A percentile compares a stretch with the other conserved stretches of the same genome.
These are phyloP conservation scores for Dusona sp. DNA, from an alignment of 2,888 invertebrate species.

Conservation along the genomic window DNA sequence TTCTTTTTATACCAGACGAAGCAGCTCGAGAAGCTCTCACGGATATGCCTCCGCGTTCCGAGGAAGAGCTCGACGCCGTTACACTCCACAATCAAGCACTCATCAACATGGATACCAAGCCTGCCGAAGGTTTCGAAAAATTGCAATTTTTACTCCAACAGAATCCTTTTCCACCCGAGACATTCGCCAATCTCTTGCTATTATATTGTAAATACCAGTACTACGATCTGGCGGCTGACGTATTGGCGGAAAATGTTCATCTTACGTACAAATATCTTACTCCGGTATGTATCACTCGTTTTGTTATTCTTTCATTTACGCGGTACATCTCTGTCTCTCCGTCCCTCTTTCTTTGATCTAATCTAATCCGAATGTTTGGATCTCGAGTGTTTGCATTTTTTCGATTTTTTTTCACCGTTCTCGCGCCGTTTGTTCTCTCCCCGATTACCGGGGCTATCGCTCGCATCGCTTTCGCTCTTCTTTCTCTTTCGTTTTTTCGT, in stretches of 20 bases:
- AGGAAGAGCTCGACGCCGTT: slow-evolving; percentile 98
- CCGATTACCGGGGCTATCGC: slow-evolving; percentile 71
- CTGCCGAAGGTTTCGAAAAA: slow-evolving; percentile 97
- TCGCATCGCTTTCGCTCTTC: slow-evolving; percentile 75
- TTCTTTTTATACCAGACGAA: slow-evolving; percentile 86
- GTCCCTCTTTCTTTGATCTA: not conserved
- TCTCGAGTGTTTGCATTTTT: slow-evolving; percentile 81
- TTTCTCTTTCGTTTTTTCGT: slow-evolving; percentile 75
- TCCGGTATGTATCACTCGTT: slow-evolving; percentile 87
- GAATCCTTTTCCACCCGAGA: slow-evolving; percentile 98
- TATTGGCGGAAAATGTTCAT: slow-evolving; percentile 98
- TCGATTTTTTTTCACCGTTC: slow-evolving; percentile 74
- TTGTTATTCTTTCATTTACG: not conserved
- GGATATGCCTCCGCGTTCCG: slow-evolving; percentile 96
- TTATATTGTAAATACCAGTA: slow-evolving; percentile 99
- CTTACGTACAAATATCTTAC: slow-evolving; percentile 97
- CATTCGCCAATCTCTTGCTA: slow-evolving; percentile 97
- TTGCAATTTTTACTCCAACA: slow-evolving; percentile 97
- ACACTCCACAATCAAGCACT: slow-evolving; percentile 99
- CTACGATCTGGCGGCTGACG: slow-evolving; percentile 98
- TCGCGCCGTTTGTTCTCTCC: slow-evolving; percentile 73
- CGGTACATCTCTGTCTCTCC: not conserved
- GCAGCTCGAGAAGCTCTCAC: slow-evolving; percentile 94
- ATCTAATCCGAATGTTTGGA: slow-evolving; percentile 75
- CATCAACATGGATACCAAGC: slow-evolving; percentile 94